Conservation (phyloP, 2,797 vertebrate genomes). For the Enteromius thamalakanensis region DNA sequence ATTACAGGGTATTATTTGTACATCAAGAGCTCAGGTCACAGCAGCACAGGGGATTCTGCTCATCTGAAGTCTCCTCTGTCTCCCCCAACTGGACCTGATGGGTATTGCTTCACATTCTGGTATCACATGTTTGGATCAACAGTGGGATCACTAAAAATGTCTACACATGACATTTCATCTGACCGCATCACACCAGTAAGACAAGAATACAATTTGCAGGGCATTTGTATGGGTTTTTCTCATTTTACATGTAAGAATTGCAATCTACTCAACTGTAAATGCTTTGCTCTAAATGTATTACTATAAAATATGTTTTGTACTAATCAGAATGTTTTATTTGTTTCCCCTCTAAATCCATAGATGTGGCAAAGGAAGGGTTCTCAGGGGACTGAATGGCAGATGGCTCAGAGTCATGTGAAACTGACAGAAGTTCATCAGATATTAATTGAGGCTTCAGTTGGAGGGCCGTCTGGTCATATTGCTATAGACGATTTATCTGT, state of each 20-base stretch:
- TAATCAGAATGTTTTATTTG: not conserved
- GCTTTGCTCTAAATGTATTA: not conserved
- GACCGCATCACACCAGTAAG: slow-evolving; percentile 68
- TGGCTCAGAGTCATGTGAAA: slow-evolving; percentile 70
- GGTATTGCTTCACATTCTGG: slow-evolving; percentile 79
- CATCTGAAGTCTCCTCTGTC: slow-evolving; percentile 74
- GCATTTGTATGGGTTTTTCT: not conserved
- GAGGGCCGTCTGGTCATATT: slow-evolving; percentile 75
- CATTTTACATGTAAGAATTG: not conserved
- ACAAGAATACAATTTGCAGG: not conserved
- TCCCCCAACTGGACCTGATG: slow-evolving; percentile 70
- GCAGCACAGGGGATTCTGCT: slow-evolving; percentile 61
- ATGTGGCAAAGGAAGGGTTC: slow-evolving; percentile 77
- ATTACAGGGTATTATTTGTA: slow-evolving; percentile 76
- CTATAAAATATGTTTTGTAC: slow-evolving; percentile 3
- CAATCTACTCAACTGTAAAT: not conserved
- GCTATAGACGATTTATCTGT: slow-evolving; percentile 77
- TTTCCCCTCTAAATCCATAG: slow-evolving; percentile 58
- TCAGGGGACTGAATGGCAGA: slow-evolving; percentile 73
- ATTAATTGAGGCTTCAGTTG: slow-evolving; percentile 74
- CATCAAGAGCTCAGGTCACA: slow-evolving; percentile 70
- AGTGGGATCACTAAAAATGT: slow-evolving; percentile 72
- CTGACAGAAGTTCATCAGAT: slow-evolving; percentile 72
- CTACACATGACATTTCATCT: slow-evolving; percentile 65
- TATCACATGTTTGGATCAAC: slow-evolving; percentile 81